Percentiles rank a stretch among this genome's conserved stretches.
phyloP scores from a whole-genome alignment of 2,797 vertebrate species.

The Pitangus sulphuratus region DNA sequence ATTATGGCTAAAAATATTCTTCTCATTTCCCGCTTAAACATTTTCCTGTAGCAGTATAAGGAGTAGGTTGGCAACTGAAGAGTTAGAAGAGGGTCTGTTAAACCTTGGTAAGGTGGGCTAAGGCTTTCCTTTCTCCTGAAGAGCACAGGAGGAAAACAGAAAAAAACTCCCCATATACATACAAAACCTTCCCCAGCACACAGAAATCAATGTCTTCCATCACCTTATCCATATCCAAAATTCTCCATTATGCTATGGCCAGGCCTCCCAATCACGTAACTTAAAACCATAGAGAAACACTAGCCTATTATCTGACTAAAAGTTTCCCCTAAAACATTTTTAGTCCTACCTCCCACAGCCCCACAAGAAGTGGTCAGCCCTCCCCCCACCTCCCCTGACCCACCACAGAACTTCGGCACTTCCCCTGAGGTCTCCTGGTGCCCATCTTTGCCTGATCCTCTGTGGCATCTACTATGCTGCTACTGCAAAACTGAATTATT shows the following conservation, averaged over 20 bases:
- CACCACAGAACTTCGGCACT: not conserved
- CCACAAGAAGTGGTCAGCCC: not conserved
- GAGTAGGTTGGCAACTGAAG: not conserved
- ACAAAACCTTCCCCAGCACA: not conserved
- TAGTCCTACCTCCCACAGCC: not conserved
- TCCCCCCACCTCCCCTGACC: not conserved
- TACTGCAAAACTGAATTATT: not conserved
- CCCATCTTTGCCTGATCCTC: not conserved
- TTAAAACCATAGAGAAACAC: not conserved
- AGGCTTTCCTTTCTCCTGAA: not conserved
- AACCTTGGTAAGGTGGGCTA: not conserved
- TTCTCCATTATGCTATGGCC: not conserved
- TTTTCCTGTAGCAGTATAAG: not conserved
- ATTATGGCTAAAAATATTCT: not conserved
- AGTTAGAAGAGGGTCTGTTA: not conserved
- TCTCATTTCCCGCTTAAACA: not conserved
- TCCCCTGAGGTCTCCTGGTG: not conserved
- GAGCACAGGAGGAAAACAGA: not conserved
- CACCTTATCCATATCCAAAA: not conserved
- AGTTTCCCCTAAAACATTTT: not conserved
- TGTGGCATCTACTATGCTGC: not conserved
- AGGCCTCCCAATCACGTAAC: rapidly evolving
- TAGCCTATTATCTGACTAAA: not conserved
- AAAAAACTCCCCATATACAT: not conserved
- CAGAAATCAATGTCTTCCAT: not conserved